phyloP scores from a whole-genome alignment of 2,113 vertebrate genomes.

The Neomonachus schauinslandi region DNA sequence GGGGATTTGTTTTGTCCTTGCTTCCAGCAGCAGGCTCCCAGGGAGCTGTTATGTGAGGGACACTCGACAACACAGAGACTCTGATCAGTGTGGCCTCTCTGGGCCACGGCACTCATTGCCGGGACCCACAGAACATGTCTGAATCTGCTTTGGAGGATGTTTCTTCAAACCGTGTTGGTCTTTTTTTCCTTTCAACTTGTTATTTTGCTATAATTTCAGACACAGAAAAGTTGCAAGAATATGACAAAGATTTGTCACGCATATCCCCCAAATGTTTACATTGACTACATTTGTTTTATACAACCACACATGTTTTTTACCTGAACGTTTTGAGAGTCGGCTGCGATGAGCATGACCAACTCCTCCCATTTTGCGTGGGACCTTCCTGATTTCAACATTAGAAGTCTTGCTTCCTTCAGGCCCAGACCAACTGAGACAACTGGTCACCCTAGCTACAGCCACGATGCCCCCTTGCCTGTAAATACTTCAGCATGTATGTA shows the following conservation, averaged over 20 bases:
- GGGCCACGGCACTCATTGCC: neutral
- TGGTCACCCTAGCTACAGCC: neutral
- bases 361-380: neutral
- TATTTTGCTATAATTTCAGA: neutral
- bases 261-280: neutral
- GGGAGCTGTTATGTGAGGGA: neutral
- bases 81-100: neutral
- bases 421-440: neutral
- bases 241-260: neutral
- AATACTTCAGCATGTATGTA: neutral
- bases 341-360: neutral
- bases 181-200: neutral
- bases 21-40: neutral
- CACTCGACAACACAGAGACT: neutral
- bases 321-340: neutral
- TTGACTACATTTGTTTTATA: neutral
- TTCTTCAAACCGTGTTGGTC: neutral
- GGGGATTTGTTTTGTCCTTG: neutral
- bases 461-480: neutral
- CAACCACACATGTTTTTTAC: neutral
- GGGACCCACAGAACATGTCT: fast-evolving
- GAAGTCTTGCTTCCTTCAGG: neutral
- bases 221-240: neutral
- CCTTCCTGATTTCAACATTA: neutral
- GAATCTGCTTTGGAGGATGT: neutral